These are phyloP conservation scores for Pogonocichla stellata DNA, from an alignment of 2,113 vertebrate species.

Conservation along the genomic window DNA sequence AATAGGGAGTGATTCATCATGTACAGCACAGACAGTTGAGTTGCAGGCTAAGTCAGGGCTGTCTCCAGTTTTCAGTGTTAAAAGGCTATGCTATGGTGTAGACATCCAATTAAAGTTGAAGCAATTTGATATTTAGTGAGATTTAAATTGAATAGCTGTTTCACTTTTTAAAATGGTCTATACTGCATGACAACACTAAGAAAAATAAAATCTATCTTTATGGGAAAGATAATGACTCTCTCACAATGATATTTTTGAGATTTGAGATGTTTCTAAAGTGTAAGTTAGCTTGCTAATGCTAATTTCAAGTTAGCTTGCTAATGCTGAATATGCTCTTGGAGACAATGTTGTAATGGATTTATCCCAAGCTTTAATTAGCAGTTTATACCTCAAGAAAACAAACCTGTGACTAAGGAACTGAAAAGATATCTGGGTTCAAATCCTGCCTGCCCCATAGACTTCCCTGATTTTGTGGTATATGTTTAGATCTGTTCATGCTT, in stretches of 20 bases:
- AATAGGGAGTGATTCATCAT: conserved; percentile 62
- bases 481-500: neutral
- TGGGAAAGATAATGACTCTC: neutral
- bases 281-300: neutral
- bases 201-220: neutral
- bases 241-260: neutral
- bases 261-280: neutral
- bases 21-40: conserved; percentile 1
- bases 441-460: neutral
- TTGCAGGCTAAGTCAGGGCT: conserved; percentile 16
- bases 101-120: neutral
- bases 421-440: neutral
- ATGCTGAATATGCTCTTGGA: neutral
- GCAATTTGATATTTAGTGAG: neutral
- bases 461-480: neutral
- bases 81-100: neutral
- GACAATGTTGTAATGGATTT: neutral
- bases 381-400: neutral
- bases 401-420: neutral
- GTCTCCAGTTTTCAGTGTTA: neutral
- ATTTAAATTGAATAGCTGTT: neutral
- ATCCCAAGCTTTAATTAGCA: neutral
- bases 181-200: neutral
- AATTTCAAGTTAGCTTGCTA: neutral
- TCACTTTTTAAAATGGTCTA: neutral